Base-by-base conservation (phyloP, 2,888 invertebrate species). In the Ophion obscuratus region DNA sequence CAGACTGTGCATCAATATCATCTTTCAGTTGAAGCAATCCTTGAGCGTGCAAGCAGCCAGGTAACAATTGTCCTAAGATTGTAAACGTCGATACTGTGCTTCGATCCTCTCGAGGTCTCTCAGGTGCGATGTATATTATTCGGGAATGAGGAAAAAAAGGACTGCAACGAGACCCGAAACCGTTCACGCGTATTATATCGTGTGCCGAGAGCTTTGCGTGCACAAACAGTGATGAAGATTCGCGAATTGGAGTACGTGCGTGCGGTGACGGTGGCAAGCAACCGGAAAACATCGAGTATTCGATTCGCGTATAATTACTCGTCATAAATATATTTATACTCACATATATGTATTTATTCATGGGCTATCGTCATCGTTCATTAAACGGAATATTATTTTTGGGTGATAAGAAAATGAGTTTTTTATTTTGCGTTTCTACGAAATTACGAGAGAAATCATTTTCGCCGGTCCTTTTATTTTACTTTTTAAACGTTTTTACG, bases 221-320 rank as follows among this genome's bases (percentile, higher is more conserved):
- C 66, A 66, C 66, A 74, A 64, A 57, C 80, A 57, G 64, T 80
- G 64, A 53, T 71, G 74, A 81, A 81, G 74, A 74, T 81, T 66
- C 74, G 81, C 61, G 71, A 71, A 73, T 71, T 71, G 80, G 57
- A 64, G 17, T 53, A 70, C 62, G 47, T 64, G 62, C 70, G 79
- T 70, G 64, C 64, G 80, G 64, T 71, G 20, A 66, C 53, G 64
- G 36, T 71, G 68, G 53, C 64, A 27, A 27, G 62, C 62, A 68
- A 47, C 47, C 62, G 80, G 73, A 73, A 80, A 80, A 80, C 64
- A 47, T 76, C 88, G 87, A 87, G 84, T 86, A 84, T 88, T 85
- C 81, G 62, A 82, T 83, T 83, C 87, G 86, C 85, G 64, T n/a
- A 71, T 59, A 44, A 40, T 40, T 59, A 31, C 36, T 36, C 44